These are phyloP conservation scores for Heliconius cydno DNA, from an alignment of 2,888 invertebrate genomes.

Conservation along the genomic window DNA sequence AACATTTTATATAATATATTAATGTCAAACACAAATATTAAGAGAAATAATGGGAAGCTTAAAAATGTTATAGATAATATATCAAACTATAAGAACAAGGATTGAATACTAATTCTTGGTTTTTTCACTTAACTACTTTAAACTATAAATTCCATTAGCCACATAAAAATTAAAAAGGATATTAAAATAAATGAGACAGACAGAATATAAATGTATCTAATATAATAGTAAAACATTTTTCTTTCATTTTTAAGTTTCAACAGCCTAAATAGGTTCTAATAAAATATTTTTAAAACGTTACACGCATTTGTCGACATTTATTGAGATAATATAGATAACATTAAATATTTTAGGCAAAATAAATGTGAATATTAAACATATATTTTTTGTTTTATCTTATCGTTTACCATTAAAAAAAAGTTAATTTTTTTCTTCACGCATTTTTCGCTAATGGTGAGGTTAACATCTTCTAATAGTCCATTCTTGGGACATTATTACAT, in stretches of 20 bases:
- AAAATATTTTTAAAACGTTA: neutral
- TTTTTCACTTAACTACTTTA: too few relatives aligned
- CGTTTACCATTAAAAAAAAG: too few relatives aligned
- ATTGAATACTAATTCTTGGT: neutral
- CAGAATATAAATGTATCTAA: neutral
- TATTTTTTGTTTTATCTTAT: neutral
- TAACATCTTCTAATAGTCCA: neutral
- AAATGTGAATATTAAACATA: slow-evolving; percentile 2
- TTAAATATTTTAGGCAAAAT: neutral
- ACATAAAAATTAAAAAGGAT: neutral
- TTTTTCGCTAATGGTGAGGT: neutral
- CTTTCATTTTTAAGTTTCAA: neutral
- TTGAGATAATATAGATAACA: slow-evolving; percentile 12
- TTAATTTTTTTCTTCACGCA: neutral
- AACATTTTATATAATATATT: neutral
- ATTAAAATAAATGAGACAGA: slow-evolving; percentile 5
- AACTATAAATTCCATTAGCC: neutral
- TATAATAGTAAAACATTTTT: neutral
- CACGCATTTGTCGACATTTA: neutral
- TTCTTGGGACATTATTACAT: neutral
- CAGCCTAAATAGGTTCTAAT: neutral
- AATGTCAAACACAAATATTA: neutral
- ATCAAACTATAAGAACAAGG: neutral
- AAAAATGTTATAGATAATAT: neutral
- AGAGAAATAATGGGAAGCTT: neutral